Evolutionary conservation across 2,888 invertebrate genomes (phyloP).

Genomic region (Aphrophora alni): DNA sequence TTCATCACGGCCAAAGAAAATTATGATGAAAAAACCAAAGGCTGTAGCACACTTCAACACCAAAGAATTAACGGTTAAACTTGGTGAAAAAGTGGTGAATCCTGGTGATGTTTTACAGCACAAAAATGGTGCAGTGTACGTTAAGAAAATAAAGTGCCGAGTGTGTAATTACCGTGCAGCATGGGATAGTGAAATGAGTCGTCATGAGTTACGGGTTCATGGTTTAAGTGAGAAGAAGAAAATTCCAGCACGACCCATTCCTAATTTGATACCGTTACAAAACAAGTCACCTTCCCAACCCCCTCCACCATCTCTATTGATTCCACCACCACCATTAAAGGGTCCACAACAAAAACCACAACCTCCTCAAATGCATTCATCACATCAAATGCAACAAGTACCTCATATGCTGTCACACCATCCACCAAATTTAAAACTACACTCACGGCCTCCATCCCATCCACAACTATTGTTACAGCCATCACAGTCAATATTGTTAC

Average conservation of each 20-base stretch:
- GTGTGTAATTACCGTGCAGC: slow-evolving; percentile 55
- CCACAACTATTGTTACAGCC: not conserved
- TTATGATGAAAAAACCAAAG: slow-evolving; percentile 37
- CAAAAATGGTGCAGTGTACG: slow-evolving; percentile 33
- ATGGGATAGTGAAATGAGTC: slow-evolving; percentile 61
- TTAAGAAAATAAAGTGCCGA: slow-evolving; percentile 50
- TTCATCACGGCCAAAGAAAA: slow-evolving; percentile 15
- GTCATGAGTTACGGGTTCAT: slow-evolving; percentile 61
- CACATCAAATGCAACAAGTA: not conserved
- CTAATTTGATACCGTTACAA: slow-evolving; percentile 75
- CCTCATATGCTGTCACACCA: too few species aligned
- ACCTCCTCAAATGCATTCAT: slow-evolving; percentile 8
- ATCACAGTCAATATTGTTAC: not conserved
- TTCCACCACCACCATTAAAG: slow-evolving; percentile 37
- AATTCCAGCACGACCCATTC: slow-evolving; percentile 67
- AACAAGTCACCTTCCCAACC: slow-evolving; percentile 38
- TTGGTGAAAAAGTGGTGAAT: slow-evolving; percentile 36
- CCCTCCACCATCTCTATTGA: slow-evolving; percentile 12
- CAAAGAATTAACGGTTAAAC: slow-evolving; percentile 35
- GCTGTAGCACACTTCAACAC: slow-evolving; percentile 31
- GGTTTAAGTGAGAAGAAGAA: slow-evolving; percentile 34
- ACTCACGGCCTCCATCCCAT: not conserved
- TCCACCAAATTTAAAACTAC: not conserved
- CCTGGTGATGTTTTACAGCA: slow-evolving; percentile 36
- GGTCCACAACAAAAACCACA: slow-evolving; percentile 36